Percentiles rank a stretch among this genome's conserved stretches.
Conservation (phyloP, 2,797 vertebrate genomes). For the Choloepus didactylus region DNA sequence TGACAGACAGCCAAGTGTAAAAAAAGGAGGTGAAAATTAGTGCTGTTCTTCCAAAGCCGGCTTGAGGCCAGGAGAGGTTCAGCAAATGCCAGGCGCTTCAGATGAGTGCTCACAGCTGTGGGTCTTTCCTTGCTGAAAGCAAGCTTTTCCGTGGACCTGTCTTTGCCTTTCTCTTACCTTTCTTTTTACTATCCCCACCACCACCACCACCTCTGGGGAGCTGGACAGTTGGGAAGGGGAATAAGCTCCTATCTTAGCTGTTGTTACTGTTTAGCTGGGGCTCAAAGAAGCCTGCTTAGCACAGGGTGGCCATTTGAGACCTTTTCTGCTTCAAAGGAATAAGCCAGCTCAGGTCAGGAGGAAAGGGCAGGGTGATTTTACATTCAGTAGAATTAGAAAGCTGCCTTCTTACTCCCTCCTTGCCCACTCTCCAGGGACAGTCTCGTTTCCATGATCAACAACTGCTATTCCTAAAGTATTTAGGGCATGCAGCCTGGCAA, state of each 20-base stretch:
- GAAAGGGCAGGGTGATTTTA: conserved; percentile 20
- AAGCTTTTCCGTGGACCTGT: not conserved
- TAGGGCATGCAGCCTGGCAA: not conserved
- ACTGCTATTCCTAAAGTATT: conserved; percentile 44
- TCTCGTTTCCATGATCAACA: conserved; percentile 60
- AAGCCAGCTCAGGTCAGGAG: not conserved
- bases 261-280: conserved; percentile 38
- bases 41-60: not conserved
- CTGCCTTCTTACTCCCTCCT: not conserved
- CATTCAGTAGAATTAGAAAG: conserved; percentile 31
- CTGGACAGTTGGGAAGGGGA: not conserved
- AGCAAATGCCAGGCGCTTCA: not conserved
- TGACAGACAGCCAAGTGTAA: not conserved
- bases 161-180: not conserved
- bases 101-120: not conserved
- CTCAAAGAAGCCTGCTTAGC: conserved; percentile 45
- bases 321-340: conserved; percentile 25
- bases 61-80: not conserved
- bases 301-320: not conserved
- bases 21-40: not conserved
- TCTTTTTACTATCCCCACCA: not conserved
- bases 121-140: not conserved
- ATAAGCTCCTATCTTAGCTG: not conserved
- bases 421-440: conserved; percentile 11
- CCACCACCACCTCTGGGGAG: not conserved